These are phyloP conservation scores for Chelonus formosanus DNA, from an alignment of 2,888 invertebrate species.

Conservation along the genomic window DNA sequence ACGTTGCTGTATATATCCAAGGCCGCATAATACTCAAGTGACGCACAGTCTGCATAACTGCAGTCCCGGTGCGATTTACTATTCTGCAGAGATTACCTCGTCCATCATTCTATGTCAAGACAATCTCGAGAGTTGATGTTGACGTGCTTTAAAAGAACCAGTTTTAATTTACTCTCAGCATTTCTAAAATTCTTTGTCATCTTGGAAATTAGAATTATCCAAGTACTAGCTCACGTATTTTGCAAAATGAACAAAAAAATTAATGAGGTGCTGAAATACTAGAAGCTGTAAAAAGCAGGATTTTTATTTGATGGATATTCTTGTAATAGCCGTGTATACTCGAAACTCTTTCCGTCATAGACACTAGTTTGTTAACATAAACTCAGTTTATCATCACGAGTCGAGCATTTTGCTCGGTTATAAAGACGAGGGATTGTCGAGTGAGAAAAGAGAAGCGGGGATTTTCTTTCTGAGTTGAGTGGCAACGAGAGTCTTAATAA, in stretches of 20 bases:
- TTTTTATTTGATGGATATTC: background rate
- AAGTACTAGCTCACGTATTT: background rate
- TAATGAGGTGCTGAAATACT: too few species aligned
- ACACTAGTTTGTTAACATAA: slow-evolving; percentile 21
- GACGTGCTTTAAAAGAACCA: slow-evolving; percentile 37
- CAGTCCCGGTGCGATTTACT: slow-evolving; percentile 52
- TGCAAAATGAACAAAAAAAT: too few species aligned
- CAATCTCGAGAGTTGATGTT: slow-evolving; percentile 35
- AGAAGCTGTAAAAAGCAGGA: background rate
- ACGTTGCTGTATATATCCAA: slow-evolving; percentile 36
- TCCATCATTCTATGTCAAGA: slow-evolving; percentile 47
- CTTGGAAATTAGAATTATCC: background rate
- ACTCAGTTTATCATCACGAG: slow-evolving; percentile 19
- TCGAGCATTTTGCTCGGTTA: slow-evolving; percentile 26
- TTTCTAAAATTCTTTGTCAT: slow-evolving; percentile 10
- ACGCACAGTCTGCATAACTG: slow-evolving; percentile 58
- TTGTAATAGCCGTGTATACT: too few species aligned
- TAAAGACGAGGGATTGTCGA: slow-evolving; percentile 15
- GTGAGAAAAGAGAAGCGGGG: slow-evolving; percentile 13
- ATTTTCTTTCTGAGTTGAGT: slow-evolving; percentile 13
- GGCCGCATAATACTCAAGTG: slow-evolving; percentile 53
- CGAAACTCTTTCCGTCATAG: too few species aligned
- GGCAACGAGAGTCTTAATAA: slow-evolving; percentile 28
- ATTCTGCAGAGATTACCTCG: slow-evolving; percentile 44
- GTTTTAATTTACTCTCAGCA: slow-evolving; percentile 22